A percentile compares a stretch with the other conserved stretches of the same genome.
Evolutionary conservation across 2,888 invertebrate species (phyloP).

Genomic region (Elysia crispata): DNA sequence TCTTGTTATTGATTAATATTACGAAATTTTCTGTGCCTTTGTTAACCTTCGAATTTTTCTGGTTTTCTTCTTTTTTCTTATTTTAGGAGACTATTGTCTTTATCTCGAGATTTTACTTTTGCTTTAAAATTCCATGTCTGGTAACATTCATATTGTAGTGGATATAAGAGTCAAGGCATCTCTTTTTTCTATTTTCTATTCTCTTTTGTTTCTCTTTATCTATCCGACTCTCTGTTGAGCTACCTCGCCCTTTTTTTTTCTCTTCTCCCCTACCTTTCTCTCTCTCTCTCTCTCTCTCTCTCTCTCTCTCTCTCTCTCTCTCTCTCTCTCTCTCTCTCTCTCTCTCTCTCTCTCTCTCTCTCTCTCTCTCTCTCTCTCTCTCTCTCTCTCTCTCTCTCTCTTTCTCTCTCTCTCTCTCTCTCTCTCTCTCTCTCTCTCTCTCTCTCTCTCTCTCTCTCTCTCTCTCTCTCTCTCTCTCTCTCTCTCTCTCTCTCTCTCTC

Average conservation of each 20-base stretch:
- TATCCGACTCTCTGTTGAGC: not conserved
- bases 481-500: conserved; percentile 9
- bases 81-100: too few relatives aligned
- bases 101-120: too few relatives aligned
- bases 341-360: not conserved
- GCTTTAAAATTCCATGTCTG: too few relatives aligned
- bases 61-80: too few relatives aligned
- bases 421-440: conserved; percentile 3
- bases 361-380: not conserved
- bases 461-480: conserved; percentile 9
- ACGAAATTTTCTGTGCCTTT: too few relatives aligned
- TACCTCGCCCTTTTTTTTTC: not conserved
- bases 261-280: too few relatives aligned
- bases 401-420: not conserved
- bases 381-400: not conserved
- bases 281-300: not conserved
- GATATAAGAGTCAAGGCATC: too few relatives aligned
- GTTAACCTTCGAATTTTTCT: too few relatives aligned
- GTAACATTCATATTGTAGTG: too few relatives aligned
- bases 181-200: not conserved
- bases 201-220: not conserved
- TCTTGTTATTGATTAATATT: too few relatives aligned
- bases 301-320: not conserved
- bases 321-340: not conserved
- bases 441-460: conserved; percentile 3